Evolutionary conservation across 2,113 vertebrate genomes (phyloP).

Genomic region (Austrofundulus limnaeus): DNA sequence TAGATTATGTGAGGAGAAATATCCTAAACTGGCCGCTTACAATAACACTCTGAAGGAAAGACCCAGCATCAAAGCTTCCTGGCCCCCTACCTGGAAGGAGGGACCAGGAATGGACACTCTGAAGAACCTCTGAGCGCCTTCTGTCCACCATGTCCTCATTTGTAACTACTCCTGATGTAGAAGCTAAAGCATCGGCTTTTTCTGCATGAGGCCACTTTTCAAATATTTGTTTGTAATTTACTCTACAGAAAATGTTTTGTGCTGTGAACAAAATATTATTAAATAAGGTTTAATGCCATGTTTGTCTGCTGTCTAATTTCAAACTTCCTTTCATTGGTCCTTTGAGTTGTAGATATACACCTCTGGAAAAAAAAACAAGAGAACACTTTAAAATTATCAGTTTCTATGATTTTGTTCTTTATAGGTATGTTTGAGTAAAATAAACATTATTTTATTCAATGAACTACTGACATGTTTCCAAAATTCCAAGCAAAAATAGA

Average conservation of each 20-base stretch:
- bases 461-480: too few species aligned
- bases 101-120: conserved; percentile 30
- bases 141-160: background rate
- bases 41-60: conserved; percentile 64
- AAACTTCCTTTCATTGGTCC: background rate
- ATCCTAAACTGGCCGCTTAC: conserved; percentile 71
- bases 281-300: conserved; percentile 4
- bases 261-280: conserved; percentile 17
- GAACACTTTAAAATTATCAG: too few species aligned
- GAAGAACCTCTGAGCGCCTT: conserved; percentile 65
- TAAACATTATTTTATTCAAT: too few species aligned
- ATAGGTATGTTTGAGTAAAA: too few species aligned
- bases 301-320: background rate
- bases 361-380: too few species aligned
- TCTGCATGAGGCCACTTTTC: background rate
- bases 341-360: too few species aligned
- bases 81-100: conserved; percentile 71
- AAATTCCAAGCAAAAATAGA: too few species aligned
- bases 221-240: background rate
- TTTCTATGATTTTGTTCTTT: too few species aligned
- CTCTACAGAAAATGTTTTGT: background rate
- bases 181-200: background rate
- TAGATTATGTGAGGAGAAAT: conserved; percentile 63
- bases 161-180: background rate
- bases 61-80: conserved; percentile 68